These are phyloP conservation scores for Pipistrellus pipistrellus DNA, from an alignment of 2,797 vertebrate species.

Conservation along the genomic window DNA sequence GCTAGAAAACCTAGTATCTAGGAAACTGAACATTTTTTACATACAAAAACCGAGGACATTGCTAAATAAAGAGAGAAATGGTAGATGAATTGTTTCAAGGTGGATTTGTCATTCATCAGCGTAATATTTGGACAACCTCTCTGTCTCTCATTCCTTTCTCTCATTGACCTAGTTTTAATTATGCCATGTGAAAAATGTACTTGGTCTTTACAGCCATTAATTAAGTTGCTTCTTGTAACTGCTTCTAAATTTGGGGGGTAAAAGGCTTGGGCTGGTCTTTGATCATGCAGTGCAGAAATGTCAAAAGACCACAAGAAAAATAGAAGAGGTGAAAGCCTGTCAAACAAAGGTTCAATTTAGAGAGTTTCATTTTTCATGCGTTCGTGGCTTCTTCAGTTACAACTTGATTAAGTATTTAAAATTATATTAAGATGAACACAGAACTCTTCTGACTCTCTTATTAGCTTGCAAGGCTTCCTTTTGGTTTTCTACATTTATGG, in stretches of 20 bases:
- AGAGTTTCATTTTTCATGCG: slow-evolving; percentile 81
- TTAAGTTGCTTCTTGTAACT: slow-evolving; percentile 81
- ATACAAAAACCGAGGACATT: slow-evolving; percentile 62
- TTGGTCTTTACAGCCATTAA: slow-evolving; percentile 78
- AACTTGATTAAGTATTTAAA: slow-evolving; percentile 81
- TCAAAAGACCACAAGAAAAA: slow-evolving; percentile 81
- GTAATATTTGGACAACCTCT: slow-evolving; percentile 84
- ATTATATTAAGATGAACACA: slow-evolving; percentile 75
- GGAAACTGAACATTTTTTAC: slow-evolving; percentile 64
- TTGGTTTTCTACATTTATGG: slow-evolving; percentile 6
- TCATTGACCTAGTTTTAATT: slow-evolving; percentile 85
- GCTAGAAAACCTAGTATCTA: slow-evolving; percentile 51
- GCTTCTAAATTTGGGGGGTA: slow-evolving; percentile 79
- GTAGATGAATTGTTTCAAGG: slow-evolving; percentile 77
- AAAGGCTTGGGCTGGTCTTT: slow-evolving; percentile 78
- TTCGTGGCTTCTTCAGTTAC: slow-evolving; percentile 76
- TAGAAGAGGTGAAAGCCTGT: slow-evolving; percentile 74
- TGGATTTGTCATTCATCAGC: slow-evolving; percentile 76
- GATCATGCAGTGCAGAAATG: slow-evolving; percentile 82
- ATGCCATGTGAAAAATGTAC: slow-evolving; percentile 76
- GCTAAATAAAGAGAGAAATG: slow-evolving; percentile 75
- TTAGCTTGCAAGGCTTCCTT: slow-evolving; percentile 61
- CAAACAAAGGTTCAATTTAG: slow-evolving; percentile 81
- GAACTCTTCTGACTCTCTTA: slow-evolving; percentile 64
- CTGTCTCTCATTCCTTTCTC: slow-evolving; percentile 74